These are phyloP conservation scores for Zhuqinia jingwanae DNA, from an alignment of 2,888 invertebrate genomes.

Conservation along the genomic window DNA sequence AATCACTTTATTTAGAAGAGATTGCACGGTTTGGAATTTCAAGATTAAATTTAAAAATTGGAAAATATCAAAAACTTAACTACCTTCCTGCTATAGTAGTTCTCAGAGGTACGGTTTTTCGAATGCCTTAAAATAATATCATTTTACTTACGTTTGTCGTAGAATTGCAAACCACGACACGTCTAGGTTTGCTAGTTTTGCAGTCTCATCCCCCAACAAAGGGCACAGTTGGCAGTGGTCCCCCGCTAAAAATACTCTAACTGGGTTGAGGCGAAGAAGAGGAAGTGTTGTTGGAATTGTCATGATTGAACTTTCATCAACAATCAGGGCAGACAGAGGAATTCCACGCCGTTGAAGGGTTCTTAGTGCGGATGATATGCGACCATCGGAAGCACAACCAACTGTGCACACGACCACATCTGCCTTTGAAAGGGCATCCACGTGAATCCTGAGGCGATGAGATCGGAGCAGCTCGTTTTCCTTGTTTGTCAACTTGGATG, in stretches of 20 bases:
- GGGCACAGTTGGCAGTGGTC: not conserved
- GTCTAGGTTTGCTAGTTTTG: not conserved
- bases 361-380: not conserved
- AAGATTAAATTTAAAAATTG: too few relatives aligned
- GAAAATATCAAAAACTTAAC: too few relatives aligned
- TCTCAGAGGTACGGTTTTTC: too few relatives aligned
- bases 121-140: too few relatives aligned
- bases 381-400: not conserved
- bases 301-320: not conserved
- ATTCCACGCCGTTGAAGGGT: too few relatives aligned
- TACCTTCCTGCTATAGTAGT: too few relatives aligned
- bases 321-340: not conserved
- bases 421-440: not conserved
- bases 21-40: too few relatives aligned
- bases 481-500: not conserved
- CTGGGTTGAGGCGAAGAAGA: not conserved
- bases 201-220: not conserved
- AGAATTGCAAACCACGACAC: not conserved
- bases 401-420: not conserved
- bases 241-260: not conserved
- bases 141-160: not conserved
- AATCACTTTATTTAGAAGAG: too few relatives aligned
- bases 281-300: not conserved
- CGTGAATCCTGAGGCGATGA: not conserved
- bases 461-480: not conserved